These are phyloP conservation scores for Nasonovia ribisnigri DNA, from an alignment of 2,888 invertebrate species.

Conservation along the genomic window DNA sequence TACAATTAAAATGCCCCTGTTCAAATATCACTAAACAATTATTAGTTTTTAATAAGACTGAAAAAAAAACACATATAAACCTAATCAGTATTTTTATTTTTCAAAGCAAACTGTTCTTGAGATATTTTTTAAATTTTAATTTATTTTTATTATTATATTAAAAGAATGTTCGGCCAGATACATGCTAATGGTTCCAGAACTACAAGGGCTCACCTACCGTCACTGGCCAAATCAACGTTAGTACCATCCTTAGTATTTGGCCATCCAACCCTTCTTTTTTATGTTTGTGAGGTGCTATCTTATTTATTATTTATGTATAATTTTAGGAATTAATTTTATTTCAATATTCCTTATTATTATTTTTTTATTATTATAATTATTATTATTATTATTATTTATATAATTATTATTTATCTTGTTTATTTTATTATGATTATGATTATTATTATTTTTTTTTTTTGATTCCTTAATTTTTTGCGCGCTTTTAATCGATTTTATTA, in stretches of 20 bases:
- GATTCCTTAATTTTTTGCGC: slow-evolving; percentile 55
- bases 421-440: slow-evolving; percentile 45
- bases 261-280: slow-evolving; percentile 65
- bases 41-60: slow-evolving; percentile 59
- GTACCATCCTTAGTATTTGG: slow-evolving; percentile 65
- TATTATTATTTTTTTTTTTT: slow-evolving; percentile 43
- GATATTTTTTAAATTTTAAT: slow-evolving; percentile 63
- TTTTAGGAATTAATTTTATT: slow-evolving; percentile 64
- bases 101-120: slow-evolving; percentile 58
- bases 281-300: slow-evolving; percentile 64
- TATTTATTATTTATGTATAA: slow-evolving; percentile 64
- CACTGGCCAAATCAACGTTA: slow-evolving; percentile 65
- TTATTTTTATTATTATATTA: slow-evolving; percentile 65
- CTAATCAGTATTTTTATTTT: slow-evolving; percentile 62
- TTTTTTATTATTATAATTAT: slow-evolving; percentile 49
- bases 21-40: slow-evolving; percentile 50
- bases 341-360: slow-evolving; percentile 63
- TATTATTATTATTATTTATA: slow-evolving; percentile 46
- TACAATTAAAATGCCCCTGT: slow-evolving; percentile 44
- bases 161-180: slow-evolving; percentile 65
- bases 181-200: slow-evolving; percentile 65
- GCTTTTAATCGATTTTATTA: slow-evolving; percentile 55
- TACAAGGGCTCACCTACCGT: slow-evolving; percentile 65
- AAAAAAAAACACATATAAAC: slow-evolving; percentile 40
- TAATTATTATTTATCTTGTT: slow-evolving; percentile 60